Evolutionary conservation across 2,888 invertebrate species (phyloP).

Genomic region (Lepeophtheirus nordmannii): DNA sequence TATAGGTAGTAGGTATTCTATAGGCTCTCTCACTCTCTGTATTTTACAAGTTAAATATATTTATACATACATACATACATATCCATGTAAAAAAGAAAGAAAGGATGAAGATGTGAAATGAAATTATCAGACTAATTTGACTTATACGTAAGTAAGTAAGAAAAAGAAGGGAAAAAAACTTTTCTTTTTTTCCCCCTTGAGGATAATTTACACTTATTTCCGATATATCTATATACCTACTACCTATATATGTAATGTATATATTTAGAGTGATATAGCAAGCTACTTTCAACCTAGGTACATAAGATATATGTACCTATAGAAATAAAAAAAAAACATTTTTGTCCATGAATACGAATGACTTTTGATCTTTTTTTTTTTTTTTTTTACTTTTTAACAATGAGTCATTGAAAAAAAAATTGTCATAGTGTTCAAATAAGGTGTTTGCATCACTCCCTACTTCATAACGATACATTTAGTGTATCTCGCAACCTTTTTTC

Average conservation of each 20-base stretch:
- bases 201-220: neutral
- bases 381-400: no score
- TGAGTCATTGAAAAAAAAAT: no score
- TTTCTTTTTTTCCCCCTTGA: neutral
- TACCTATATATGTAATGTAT: no score
- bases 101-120: neutral
- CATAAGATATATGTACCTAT: no score
- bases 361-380: no score
- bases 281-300: no score
- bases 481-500: no score
- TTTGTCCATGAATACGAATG: neutral
- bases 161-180: neutral
- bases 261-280: no score
- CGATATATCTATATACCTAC: neutral
- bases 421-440: no score
- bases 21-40: neutral
- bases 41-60: neutral
- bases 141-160: neutral
- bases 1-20: neutral
- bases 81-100: neutral
- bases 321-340: no score
- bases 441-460: no score
- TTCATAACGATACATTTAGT: no score
- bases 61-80: neutral
- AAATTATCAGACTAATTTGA: slow-evolving; percentile 7